phyloP scores from a whole-genome alignment of 2,888 invertebrate genomes.

The Ligdia adustata region DNA sequence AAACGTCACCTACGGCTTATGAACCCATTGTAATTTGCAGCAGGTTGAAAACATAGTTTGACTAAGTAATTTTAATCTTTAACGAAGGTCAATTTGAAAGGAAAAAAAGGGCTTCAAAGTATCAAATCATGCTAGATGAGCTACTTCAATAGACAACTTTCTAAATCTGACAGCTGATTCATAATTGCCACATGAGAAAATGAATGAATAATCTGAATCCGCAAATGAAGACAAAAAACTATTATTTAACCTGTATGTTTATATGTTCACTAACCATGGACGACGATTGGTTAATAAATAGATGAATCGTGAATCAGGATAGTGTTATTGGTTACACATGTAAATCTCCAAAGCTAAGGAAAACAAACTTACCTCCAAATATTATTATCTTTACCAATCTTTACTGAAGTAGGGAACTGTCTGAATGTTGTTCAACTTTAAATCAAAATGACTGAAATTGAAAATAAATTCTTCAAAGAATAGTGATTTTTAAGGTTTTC shows the following conservation, averaged over 20 bases:
- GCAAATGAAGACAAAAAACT: background rate
- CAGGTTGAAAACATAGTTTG: constrained; percentile 78
- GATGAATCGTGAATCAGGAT: background rate
- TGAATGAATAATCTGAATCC: background rate
- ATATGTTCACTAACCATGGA: too few species aligned
- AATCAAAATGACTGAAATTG: constrained; percentile 17
- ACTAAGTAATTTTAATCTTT: constrained; percentile 55
- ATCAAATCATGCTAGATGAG: constrained; percentile 54
- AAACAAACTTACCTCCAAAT: background rate
- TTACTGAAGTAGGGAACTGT: too few species aligned
- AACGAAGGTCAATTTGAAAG: constrained; percentile 42
- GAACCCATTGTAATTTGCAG: constrained; percentile 81
- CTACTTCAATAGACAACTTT: constrained; percentile 73
- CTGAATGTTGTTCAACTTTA: constrained; percentile 8
- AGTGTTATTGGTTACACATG: background rate
- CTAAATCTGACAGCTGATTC: constrained; percentile 65
- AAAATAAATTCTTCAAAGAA: constrained; percentile 20
- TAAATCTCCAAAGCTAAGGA: background rate
- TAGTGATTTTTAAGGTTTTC: constrained; percentile 11
- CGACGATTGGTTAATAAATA: background rate
- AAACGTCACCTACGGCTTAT: constrained; percentile 82
- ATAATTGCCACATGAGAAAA: constrained; percentile 45
- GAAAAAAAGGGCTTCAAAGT: constrained; percentile 47
- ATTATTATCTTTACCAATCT: too few species aligned
- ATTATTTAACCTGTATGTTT: too few species aligned